A percentile compares a stretch with the other conserved stretches of the same genome.
These are phyloP conservation scores for Danio choprae DNA, from an alignment of 2,797 vertebrate genomes.

Conservation along the genomic window DNA sequence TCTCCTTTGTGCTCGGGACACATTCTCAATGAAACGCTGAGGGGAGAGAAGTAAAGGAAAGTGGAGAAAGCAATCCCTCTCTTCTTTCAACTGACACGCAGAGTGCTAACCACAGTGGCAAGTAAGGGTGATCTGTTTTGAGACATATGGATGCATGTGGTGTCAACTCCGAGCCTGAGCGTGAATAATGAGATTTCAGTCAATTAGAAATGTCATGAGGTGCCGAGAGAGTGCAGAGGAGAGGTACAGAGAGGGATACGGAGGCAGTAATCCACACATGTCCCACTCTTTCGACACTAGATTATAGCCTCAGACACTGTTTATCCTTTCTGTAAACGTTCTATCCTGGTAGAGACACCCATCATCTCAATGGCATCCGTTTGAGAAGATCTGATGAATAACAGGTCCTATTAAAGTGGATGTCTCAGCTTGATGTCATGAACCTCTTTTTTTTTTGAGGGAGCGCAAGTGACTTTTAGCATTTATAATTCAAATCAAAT, in stretches of 20 bases:
- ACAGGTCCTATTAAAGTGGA: conserved; percentile 30
- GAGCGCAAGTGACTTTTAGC: too few relatives aligned
- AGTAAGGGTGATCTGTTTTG: conserved; percentile 52
- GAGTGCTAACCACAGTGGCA: conserved; percentile 52
- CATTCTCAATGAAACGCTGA: conserved; percentile 71
- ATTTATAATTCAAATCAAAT: too few relatives aligned
- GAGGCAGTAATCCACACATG: conserved; percentile 45
- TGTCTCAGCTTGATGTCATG: neutral
- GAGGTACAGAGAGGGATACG: conserved; percentile 41
- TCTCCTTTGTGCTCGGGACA: conserved; percentile 57
- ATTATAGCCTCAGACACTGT: conserved; percentile 39
- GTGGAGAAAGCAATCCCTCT: conserved; percentile 50
- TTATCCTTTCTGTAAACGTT: conserved; percentile 51
- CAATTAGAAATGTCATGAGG: conserved; percentile 61
- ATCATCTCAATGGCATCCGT: conserved; percentile 32
- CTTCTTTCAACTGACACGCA: conserved; percentile 47
- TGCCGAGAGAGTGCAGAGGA: conserved; percentile 32
- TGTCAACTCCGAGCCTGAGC: conserved; percentile 49
- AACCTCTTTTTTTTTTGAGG: neutral
- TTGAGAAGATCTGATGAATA: conserved; percentile 43
- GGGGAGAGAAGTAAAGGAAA: conserved; percentile 58
- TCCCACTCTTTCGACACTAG: conserved; percentile 49
- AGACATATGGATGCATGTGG: conserved; percentile 50
- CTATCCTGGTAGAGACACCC: conserved; percentile 19
- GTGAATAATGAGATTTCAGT: conserved; percentile 63